Conservation (phyloP, 2,888 invertebrate genomes). For the Steinernema carpocapsae region DNA sequence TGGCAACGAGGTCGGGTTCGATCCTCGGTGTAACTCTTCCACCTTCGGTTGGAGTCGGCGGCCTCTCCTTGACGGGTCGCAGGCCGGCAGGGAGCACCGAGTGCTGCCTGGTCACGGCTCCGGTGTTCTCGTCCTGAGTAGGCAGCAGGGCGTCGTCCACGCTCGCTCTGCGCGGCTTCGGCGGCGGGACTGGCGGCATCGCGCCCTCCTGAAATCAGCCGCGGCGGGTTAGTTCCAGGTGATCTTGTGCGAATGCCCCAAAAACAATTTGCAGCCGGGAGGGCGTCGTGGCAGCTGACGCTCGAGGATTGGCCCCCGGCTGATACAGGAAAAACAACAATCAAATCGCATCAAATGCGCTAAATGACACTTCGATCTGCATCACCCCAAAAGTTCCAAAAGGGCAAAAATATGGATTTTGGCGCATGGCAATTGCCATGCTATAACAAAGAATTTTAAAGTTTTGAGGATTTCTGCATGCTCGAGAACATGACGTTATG, state of each 20-base stretch:
- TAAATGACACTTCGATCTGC: too few relatives aligned
- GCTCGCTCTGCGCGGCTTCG: constrained; percentile 62
- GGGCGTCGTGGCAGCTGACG: constrained; percentile 3
- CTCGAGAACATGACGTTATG: too few relatives aligned
- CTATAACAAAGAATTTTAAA: too few relatives aligned
- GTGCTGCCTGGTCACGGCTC: constrained; percentile 41
- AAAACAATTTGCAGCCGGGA: not conserved
- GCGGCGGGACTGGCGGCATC: constrained; percentile 69
- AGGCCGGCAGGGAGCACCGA: constrained; percentile 49
- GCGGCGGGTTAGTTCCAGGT: constrained; percentile 68
- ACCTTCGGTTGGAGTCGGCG: constrained; percentile 37
- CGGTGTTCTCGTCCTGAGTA: constrained; percentile 32
- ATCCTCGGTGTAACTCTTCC: constrained; percentile 57
- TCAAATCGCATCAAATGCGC: not conserved
- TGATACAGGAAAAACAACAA: constrained; percentile 7
- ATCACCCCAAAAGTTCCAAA: too few relatives aligned
- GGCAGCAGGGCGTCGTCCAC: constrained; percentile 71
- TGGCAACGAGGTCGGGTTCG: constrained; percentile 67
- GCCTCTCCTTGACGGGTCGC: constrained; percentile 34
- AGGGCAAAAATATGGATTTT: too few relatives aligned
- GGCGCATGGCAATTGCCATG: too few relatives aligned
- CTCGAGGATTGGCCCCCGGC: not conserved
- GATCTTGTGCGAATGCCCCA: too few relatives aligned
- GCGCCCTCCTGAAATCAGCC: constrained; percentile 45
- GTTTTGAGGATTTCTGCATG: too few relatives aligned